A percentile compares a stretch with the other conserved stretches of the same genome.
phyloP scores from a whole-genome alignment of 2,888 invertebrate species.

The Tridacna gigas region DNA sequence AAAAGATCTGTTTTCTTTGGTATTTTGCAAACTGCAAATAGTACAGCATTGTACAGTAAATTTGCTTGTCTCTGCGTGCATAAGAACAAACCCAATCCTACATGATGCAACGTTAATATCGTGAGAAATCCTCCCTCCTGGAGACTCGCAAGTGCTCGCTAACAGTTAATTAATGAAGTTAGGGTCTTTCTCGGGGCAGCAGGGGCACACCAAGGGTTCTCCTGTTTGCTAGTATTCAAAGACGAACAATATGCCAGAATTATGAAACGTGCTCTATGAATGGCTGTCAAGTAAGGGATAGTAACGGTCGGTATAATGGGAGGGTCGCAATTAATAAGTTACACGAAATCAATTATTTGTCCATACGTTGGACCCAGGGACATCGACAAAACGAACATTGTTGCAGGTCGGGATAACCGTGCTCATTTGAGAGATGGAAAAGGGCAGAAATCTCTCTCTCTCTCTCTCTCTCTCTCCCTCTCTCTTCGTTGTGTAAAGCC shows the following conservation, averaged over 20 bases:
- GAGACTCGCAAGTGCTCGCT: conserved; percentile 24
- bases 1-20: too few species aligned
- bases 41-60: too few species aligned
- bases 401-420: too few species aligned
- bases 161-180: conserved; percentile 47
- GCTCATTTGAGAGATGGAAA: too few species aligned
- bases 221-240: conserved; percentile 3
- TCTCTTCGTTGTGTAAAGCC: too few species aligned
- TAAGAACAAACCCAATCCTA: too few species aligned
- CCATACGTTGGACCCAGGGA: not conserved
- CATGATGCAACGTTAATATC: not conserved
- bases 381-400: not conserved
- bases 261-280: conserved; percentile 34
- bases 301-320: conserved; percentile 15
- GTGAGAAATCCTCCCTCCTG: conserved; percentile 15
- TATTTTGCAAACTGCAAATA: too few species aligned
- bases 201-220: conserved; percentile 10
- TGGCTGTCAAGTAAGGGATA: conserved; percentile 7
- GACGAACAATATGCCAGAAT: conserved; percentile 23
- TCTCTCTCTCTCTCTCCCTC: too few species aligned
- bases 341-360: conserved; percentile 16
- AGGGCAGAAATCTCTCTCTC: too few species aligned
- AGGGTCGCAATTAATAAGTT: conserved; percentile 19
- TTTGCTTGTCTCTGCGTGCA: too few species aligned
- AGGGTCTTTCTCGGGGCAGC: conserved; percentile 1